Base-by-base conservation (phyloP, 2,113 vertebrate species). In the Conger conger region DNA sequence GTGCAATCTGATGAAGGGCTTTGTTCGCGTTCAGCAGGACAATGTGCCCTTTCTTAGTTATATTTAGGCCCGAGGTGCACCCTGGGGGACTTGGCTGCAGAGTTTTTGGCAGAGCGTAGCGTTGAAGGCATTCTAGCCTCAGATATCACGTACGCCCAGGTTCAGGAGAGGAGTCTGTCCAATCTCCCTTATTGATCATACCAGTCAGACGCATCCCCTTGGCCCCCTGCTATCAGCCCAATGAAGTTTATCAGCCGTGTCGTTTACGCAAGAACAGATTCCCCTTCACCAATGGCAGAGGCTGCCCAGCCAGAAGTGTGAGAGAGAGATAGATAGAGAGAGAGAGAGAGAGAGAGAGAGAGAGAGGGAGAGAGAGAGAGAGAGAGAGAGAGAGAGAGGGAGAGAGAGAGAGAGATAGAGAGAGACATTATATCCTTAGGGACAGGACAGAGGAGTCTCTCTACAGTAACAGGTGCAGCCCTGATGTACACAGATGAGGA, bases 321-420 rank as follows among this genome's bases (percentile, higher is more conserved):
- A 42, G 9, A 42, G 40, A 42, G 40, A 42, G 40, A 5, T 5
- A 42, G 40, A 42, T 42, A 9, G 40, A 9, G 40, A 42, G 40
- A 9, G 9, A 42, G 9, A 42, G 40, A 42, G 40, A 42, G 40
- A 5, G 9, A 42, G 40, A 42, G 40, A 9, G 40, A 42, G 40
- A 42, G 40, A n/a, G 33, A 4, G 37, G 80, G 63, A 30, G 84
- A 45, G 38, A 16, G 83, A 83, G 86, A 90, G 86, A 88, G 86
- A 85, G 89, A 89, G 83, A 89, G 90, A 90, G 86, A 92, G 86
- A 87, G 92, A 42, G 40, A 42, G 9, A 42, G 3, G 40, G 40
- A 5, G 9, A 57, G 54, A 20, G 16, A 16, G 50, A 16, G 16
- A 53, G 8, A 53, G 50, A 53, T 0, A 53, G 50, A 53, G 50